These are phyloP conservation scores for Octodon degus DNA, from an alignment of 2,113 vertebrate genomes.

Conservation along the genomic window DNA sequence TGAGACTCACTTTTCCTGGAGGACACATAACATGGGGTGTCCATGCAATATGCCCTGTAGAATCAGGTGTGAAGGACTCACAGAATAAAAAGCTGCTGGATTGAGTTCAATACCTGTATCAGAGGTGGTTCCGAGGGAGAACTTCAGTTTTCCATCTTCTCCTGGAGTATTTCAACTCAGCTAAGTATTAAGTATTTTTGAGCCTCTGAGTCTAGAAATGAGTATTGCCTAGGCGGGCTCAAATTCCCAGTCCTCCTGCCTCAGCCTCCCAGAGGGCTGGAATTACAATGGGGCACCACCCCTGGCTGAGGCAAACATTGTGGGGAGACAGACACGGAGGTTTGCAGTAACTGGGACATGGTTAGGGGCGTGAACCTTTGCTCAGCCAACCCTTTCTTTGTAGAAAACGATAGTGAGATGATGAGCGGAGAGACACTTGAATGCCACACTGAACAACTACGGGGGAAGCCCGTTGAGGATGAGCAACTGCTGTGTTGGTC, in stretches of 20 bases:
- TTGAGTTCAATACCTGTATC: neutral
- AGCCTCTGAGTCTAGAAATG: neutral
- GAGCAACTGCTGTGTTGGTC: neutral
- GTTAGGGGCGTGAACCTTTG: neutral
- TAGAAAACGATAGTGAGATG: neutral
- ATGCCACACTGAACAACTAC: neutral
- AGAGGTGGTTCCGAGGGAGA: neutral
- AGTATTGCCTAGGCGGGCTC: neutral
- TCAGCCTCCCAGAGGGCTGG: neutral
- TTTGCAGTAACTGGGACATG: neutral
- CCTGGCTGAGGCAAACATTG: neutral
- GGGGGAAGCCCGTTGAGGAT: neutral
- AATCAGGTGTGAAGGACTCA: neutral
- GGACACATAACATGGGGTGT: neutral
- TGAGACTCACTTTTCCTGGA: neutral
- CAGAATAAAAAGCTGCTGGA: neutral
- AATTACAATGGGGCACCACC: neutral
- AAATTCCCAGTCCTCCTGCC: neutral
- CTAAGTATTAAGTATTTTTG: neutral
- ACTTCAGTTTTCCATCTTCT: neutral
- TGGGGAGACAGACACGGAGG: neutral
- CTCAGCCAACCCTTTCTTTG: neutral
- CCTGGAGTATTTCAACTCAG: neutral
- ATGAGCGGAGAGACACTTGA: neutral
- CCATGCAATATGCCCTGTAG: neutral